Evolutionary conservation across 1,140 invertebrate genomes (phyloP), one percentile per base, ranked within the genome.

Genomic region (Temnothorax longispinosus): DNA sequence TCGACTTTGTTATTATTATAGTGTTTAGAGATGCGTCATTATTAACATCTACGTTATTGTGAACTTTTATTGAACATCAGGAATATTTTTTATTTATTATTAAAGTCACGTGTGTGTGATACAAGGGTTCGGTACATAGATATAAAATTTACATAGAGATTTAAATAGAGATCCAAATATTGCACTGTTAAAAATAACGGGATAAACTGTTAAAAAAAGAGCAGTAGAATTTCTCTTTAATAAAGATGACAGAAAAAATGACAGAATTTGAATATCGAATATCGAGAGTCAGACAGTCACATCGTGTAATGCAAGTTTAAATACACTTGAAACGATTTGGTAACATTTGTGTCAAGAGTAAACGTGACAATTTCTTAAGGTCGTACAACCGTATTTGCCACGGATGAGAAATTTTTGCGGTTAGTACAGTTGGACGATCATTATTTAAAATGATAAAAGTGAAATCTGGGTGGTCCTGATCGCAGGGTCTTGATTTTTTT

Each of bases 351-450:
- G 47, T 35, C 47, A 65, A 85, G 7, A 44, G 60, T n/a, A 35
- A 47, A 54, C 21, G 47, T 47, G 47, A 78, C 47, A 56, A 54
- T 78, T 65, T 56, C 8, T 78, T 47, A 56, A 85, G 58, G 21
- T 78, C 81, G 21, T 10, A 11, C 44, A 41, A 6, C 50, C 38
- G 21, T n/a, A 21, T n/a, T 50, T 52, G 32, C 10, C 50, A 56
- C 56, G n/a, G 72, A 52, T 47, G 35, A 58, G 15, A 76, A 77
- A 76, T 77, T 77, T 76, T 54, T 32, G 47, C n/a, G 27, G 18
- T 75, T 18, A 6, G 11, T 27, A 32, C 35, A 44, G 3, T 15
- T 41, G 41, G 18, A 32, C 54, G 56, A 52, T 52, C 41, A 8
- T 6, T 50, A 35, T 78, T 85, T 44, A 7, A 27, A 15, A 11